Evolutionary conservation across 2,113 vertebrate species (phyloP).

Genomic region (Neolamprologus toae): DNA sequence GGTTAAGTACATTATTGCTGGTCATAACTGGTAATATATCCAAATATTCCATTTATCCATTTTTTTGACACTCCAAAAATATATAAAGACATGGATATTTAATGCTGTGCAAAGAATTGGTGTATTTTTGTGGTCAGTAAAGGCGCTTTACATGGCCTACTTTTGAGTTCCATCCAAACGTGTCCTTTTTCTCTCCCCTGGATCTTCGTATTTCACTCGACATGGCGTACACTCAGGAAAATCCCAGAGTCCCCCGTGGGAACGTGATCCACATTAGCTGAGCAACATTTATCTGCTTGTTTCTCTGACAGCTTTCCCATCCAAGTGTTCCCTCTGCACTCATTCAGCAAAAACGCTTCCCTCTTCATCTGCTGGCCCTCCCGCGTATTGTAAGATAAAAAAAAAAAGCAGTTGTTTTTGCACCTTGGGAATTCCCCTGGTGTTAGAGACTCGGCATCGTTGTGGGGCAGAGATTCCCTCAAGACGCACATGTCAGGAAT

Average conservation of each 20-base stretch:
- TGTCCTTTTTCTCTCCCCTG: neutral
- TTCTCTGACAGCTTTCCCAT: constrained; percentile 1
- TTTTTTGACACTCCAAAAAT: neutral
- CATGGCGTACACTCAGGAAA: neutral
- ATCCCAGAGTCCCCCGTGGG: neutral
- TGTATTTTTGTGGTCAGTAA: neutral
- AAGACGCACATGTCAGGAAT: neutral
- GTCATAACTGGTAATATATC: neutral
- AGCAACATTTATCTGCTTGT: neutral
- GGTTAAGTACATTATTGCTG: neutral
- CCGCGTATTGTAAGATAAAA: neutral
- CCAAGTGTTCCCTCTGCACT: constrained; percentile 7
- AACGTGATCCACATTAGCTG: neutral
- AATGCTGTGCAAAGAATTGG: neutral
- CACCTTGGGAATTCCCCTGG: neutral
- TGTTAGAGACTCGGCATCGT: neutral
- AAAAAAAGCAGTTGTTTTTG: neutral
- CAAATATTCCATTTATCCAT: neutral
- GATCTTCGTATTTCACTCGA: neutral
- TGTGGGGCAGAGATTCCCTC: constrained; percentile 2
- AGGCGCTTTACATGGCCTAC: neutral
- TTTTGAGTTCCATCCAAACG: neutral
- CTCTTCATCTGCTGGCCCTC: neutral
- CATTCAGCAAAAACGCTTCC: constrained; percentile 1
- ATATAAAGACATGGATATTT: neutral